These are phyloP conservation scores for Oegoconia quadripuncta DNA, from an alignment of 2,888 invertebrate species.

Conservation along the genomic window DNA sequence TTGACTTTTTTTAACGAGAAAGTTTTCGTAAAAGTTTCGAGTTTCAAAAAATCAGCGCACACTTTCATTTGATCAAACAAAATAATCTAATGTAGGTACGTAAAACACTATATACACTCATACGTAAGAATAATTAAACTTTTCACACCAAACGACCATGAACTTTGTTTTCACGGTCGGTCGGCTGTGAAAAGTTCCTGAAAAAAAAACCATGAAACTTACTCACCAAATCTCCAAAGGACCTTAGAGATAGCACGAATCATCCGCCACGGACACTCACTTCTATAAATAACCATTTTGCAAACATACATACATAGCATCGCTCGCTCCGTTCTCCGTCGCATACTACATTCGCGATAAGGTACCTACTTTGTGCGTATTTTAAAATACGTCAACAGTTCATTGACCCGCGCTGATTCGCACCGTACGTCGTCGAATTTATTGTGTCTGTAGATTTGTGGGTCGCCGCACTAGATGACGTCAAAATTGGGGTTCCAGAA, in stretches of 20 bases:
- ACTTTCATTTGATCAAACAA: too few species aligned
- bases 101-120: too few species aligned
- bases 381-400: slow-evolving; percentile 76
- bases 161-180: too few species aligned
- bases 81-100: too few species aligned
- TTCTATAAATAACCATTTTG: slow-evolving; percentile 72
- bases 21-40: too few species aligned
- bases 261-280: slow-evolving; percentile 63
- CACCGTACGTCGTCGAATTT: slow-evolving; percentile 70
- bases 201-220: slow-evolving; percentile 14
- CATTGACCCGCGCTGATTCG: slow-evolving; percentile 68
- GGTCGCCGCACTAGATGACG: slow-evolving; percentile 73
- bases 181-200: background rate
- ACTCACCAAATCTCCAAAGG: slow-evolving; percentile 42
- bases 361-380: slow-evolving; percentile 69
- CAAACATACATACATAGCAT: slow-evolving; percentile 53
- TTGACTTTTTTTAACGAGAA: too few species aligned
- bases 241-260: slow-evolving; percentile 61
- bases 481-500: slow-evolving; percentile 47
- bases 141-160: too few species aligned
- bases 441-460: slow-evolving; percentile 79
- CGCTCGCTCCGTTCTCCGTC: slow-evolving; percentile 53
- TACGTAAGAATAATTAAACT: too few species aligned
- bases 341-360: slow-evolving; percentile 73
- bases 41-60: too few species aligned